phyloP scores from a whole-genome alignment of 2,113 vertebrate genomes.

The Petrocephalus microphthalmus region DNA sequence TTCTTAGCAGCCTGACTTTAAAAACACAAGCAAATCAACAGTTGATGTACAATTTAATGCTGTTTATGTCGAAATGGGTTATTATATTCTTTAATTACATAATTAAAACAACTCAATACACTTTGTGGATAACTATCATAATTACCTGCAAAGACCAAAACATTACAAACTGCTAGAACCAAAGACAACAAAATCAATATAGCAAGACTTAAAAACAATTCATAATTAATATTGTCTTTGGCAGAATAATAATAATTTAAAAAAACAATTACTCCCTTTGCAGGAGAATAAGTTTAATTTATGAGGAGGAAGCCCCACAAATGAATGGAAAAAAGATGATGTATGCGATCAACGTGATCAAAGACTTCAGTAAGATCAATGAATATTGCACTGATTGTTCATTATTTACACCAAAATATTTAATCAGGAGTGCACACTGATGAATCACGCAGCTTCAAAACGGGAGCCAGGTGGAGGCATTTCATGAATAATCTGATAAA shows the following conservation, averaged over 20 bases:
- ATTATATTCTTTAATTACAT: neutral
- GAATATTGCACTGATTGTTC: constrained; percentile 24
- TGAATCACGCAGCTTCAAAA: constrained; percentile 31
- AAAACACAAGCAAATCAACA: too few relatives aligned
- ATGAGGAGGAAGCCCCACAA: neutral
- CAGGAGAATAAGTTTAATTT: constrained; percentile 6
- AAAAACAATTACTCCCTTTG: neutral
- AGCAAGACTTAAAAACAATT: neutral
- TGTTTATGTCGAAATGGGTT: neutral
- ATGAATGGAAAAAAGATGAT: neutral
- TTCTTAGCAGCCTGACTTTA: too few relatives aligned
- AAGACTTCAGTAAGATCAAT: constrained; percentile 24
- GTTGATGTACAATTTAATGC: too few relatives aligned
- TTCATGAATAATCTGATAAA: constrained; percentile 42
- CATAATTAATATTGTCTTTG: neutral
- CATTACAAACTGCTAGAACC: neutral
- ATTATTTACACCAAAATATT: constrained; percentile 26
- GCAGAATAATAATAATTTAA: neutral
- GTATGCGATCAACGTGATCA: constrained; percentile 19
- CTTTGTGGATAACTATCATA: neutral
- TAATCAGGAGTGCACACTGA: constrained; percentile 34
- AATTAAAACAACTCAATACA: neutral
- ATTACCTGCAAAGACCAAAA: neutral
- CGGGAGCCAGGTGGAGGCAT: constrained; percentile 32
- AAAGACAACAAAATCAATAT: neutral